Conservation (phyloP, 2,888 invertebrate species). For the Coelinius sp. region DNA sequence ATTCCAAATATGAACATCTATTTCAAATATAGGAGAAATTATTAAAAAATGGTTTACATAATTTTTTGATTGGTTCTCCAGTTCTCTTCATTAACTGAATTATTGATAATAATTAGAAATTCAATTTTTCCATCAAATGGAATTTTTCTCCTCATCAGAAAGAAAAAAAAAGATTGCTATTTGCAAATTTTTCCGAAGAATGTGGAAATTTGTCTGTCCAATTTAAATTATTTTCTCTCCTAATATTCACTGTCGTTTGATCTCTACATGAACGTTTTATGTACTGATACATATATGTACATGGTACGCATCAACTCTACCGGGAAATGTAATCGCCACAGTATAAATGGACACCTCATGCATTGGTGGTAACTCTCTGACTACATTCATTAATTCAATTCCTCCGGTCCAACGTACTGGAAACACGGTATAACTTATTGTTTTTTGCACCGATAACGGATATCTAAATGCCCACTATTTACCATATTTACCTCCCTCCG, state of each 20-base stretch:
- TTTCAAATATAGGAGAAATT: not conserved
- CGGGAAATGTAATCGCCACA: slow-evolving; percentile 50
- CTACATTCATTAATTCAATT: slow-evolving; percentile 59
- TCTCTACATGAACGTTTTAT: not conserved
- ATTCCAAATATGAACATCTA: not conserved
- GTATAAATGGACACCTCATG: slow-evolving; percentile 49
- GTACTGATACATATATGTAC: slow-evolving; percentile 25
- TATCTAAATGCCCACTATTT: not conserved
- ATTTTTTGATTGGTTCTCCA: not conserved
- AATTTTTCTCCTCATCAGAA: too few relatives aligned
- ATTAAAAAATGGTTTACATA: not conserved
- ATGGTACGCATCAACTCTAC: slow-evolving; percentile 35
- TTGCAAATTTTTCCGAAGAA: too few relatives aligned
- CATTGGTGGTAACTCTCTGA: slow-evolving; percentile 47
- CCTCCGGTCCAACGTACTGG: slow-evolving; percentile 45
- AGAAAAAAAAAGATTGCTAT: too few relatives aligned
- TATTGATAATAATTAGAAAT: not conserved
- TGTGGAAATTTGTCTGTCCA: slow-evolving; percentile 20
- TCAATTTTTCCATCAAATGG: too few relatives aligned
- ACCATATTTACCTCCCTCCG: not conserved
- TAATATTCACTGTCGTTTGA: slow-evolving; percentile 5
- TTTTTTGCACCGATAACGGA: not conserved
- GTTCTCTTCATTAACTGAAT: not conserved
- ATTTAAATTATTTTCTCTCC: slow-evolving; percentile 34
- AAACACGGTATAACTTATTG: not conserved